A percentile compares a stretch with the other conserved stretches of the same genome.
Evolutionary conservation across 1,140 invertebrate species (phyloP).

Genomic region (Plutomurus gul): DNA sequence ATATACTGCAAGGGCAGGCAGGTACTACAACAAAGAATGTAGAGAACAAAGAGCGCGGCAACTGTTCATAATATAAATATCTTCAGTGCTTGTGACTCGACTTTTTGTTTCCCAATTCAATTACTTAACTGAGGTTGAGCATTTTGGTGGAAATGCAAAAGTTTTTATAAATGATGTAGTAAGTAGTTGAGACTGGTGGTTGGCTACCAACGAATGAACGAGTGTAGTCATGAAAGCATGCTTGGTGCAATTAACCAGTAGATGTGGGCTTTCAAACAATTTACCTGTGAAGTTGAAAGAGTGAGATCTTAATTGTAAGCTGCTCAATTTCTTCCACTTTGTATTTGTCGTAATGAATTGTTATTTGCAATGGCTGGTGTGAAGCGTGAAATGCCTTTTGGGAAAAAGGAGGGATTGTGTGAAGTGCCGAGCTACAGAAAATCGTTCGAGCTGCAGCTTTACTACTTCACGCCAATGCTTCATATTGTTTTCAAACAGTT

Average conservation of each 20-base stretch:
- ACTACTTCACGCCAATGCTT: background rate
- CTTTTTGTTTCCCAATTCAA: background rate
- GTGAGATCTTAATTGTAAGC: slow-evolving; percentile 9
- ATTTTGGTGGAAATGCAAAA: slow-evolving; percentile 17
- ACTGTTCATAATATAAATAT: background rate
- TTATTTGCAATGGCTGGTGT: slow-evolving; percentile 12
- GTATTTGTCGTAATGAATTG: slow-evolving; percentile 29
- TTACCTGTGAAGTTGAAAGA: too few relatives aligned
- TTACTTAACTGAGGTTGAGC: slow-evolving; percentile 18
- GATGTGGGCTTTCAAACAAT: too few relatives aligned
- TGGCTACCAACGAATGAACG: too few relatives aligned
- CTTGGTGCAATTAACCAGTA: too few relatives aligned
- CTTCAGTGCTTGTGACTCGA: background rate
- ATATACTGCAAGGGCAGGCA: background rate
- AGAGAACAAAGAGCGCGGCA: background rate
- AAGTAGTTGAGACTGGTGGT: too few relatives aligned
- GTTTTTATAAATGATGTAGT: slow-evolving; percentile 6
- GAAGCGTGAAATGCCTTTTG: background rate
- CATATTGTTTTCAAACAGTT: background rate
- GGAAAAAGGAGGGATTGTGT: background rate
- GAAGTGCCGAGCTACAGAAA: background rate
- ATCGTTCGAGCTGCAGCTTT: too few relatives aligned
- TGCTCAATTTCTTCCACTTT: background rate
- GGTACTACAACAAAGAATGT: background rate
- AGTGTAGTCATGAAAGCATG: too few relatives aligned